Evolutionary conservation across 2,113 vertebrate species (phyloP), one percentile per base, ranked within the genome.

Genomic region (Takifugu flavidus): DNA sequence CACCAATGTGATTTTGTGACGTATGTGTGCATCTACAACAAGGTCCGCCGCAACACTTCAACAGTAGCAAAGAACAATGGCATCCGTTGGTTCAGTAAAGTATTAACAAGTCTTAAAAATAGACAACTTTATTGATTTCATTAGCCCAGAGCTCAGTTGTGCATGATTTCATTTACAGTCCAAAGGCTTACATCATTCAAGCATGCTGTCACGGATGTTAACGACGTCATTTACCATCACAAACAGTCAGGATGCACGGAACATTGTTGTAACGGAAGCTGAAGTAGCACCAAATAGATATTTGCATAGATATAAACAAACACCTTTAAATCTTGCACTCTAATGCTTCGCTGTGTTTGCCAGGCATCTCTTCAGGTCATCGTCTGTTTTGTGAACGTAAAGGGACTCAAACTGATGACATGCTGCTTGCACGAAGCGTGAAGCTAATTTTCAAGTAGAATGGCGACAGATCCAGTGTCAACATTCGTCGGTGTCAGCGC

Each of bases 61-160:
- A 39, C 34, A 39, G 11, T 6, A 8, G 5, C 11, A 39, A 39
- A 39, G 34, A 4, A 39, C 34, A 39, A 10, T 10, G 7, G 34
- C 34, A 39, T 39, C 34, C 2, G 11, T 10, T 39, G 34, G 34
- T 39, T 39, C 34, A 39, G 11, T 39, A 39, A 39, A 39, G 11
- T 11, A 10, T 10, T 39, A 39, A 39, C 11, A 39, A 39, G 34
- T 39, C 7, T 39, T 39, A 76, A 86, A 86, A 88, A 85, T 80
- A 85, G 74, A 79, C 34, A 65, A 66, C 50, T 86, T 86, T 84
- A 86, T 86, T 88, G 67, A 75, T 68, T 53, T 50, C 10, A 47
- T 62, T 42, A 74, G 68, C 53, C 39, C 70, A 69, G 60, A 67
- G 67, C 55, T 74, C 59, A 54, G 54, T 58, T 62, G 75, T 80